Conservation (phyloP, 2,797 vertebrate genomes). For the Sebastes nivosus region DNA sequence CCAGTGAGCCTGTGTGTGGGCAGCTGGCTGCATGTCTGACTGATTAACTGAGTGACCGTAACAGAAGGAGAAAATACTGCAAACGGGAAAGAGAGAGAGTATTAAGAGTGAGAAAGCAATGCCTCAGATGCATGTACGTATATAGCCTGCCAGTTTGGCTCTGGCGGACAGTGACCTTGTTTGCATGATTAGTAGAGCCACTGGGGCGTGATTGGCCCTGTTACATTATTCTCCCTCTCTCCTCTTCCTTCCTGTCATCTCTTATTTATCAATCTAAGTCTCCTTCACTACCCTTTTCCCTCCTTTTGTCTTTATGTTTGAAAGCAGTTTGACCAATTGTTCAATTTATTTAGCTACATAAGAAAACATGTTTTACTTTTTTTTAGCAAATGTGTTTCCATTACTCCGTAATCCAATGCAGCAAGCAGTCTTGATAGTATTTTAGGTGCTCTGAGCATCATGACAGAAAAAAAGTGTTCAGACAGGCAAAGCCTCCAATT, state of each 20-base stretch:
- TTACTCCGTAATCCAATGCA: constrained; percentile 2
- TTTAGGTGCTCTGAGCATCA: background rate
- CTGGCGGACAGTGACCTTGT: constrained; percentile 79
- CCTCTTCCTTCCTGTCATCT: constrained; percentile 68
- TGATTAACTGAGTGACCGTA: constrained; percentile 57
- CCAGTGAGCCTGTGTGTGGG: constrained; percentile 25
- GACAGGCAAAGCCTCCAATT: background rate
- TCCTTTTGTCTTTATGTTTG: constrained; percentile 36
- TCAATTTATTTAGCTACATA: constrained; percentile 26
- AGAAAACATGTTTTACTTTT: constrained; percentile 16
- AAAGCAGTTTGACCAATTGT: constrained; percentile 20
- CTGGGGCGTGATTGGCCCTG: constrained; percentile 74
- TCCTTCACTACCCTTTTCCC: constrained; percentile 39
- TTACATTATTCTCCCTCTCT: constrained; percentile 68
- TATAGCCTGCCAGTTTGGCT: constrained; percentile 72
- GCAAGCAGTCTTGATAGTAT: background rate
- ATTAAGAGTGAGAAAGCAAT: constrained; percentile 28
- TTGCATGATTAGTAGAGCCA: constrained; percentile 81
- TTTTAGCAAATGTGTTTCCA: constrained; percentile 7
- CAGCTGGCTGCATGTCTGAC: constrained; percentile 37
- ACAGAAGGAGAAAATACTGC: constrained; percentile 50
- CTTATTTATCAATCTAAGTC: constrained; percentile 73
- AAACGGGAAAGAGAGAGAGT: background rate
- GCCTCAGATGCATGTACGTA: constrained; percentile 49
- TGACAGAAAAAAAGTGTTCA: background rate